A percentile compares a stretch with the other conserved stretches of the same genome.
Conservation (phyloP, 2,797 vertebrate species). For the Dallia pectoralis region DNA sequence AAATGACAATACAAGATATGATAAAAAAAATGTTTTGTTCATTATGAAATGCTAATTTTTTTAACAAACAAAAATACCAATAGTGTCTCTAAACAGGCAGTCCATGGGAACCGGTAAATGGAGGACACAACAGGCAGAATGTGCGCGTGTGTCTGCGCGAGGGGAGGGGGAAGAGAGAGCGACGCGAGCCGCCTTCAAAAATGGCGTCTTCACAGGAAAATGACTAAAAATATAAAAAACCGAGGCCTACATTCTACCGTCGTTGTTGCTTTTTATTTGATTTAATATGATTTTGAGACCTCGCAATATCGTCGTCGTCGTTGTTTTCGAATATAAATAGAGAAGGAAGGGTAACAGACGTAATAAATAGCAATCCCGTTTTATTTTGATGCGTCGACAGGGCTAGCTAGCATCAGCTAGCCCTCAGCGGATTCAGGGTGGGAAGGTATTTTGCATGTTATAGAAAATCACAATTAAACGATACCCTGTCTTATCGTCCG, state of each 20-base stretch:
- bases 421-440: slow-evolving; percentile 51
- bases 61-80: neutral
- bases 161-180: slow-evolving; percentile 64
- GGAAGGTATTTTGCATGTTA: slow-evolving; percentile 58
- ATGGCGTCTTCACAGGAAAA: slow-evolving; percentile 83
- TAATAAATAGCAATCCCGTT: slow-evolving; percentile 58
- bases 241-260: slow-evolving; percentile 69
- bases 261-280: slow-evolving; percentile 30
- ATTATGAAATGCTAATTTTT: neutral
- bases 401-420: slow-evolving; percentile 72
- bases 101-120: slow-evolving; percentile 49
- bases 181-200: slow-evolving; percentile 79
- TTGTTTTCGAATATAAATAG: slow-evolving; percentile 12
- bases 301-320: slow-evolving; percentile 22
- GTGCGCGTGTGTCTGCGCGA: slow-evolving; percentile 49
- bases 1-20: neutral
- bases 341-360: slow-evolving; percentile 37
- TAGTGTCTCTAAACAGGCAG: neutral
- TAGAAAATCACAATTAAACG: slow-evolving; percentile 41
- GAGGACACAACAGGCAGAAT: slow-evolving; percentile 66
- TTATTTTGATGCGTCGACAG: slow-evolving; percentile 79
- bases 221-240: slow-evolving; percentile 75
- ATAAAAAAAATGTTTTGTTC: neutral
- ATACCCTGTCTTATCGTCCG: slow-evolving; percentile 30
- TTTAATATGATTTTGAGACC: neutral